phyloP scores from a whole-genome alignment of 2,797 vertebrate species.

The Chelon auratus region DNA sequence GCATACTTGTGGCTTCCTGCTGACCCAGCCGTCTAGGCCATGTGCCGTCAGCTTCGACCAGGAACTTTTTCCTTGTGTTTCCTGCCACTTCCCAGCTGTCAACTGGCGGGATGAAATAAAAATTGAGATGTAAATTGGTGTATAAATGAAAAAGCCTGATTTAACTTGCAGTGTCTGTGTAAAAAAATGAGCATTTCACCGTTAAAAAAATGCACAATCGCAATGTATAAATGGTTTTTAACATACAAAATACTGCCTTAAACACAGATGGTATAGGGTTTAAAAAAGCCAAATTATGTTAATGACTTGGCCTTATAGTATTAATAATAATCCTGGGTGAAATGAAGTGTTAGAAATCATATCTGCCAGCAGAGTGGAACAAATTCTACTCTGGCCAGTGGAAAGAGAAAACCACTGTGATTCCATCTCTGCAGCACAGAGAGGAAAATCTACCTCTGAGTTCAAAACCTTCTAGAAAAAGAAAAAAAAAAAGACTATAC shows the following conservation, averaged over 20 bases:
- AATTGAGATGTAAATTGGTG: neutral
- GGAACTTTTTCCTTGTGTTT: constrained; percentile 11
- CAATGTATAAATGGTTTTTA: neutral
- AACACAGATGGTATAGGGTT: neutral
- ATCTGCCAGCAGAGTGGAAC: constrained; percentile 69
- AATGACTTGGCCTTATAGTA: constrained; percentile 40
- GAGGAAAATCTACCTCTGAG: constrained; percentile 59
- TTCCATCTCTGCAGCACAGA: constrained; percentile 56
- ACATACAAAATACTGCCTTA: neutral
- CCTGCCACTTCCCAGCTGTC: constrained; percentile 31
- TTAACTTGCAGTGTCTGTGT: too few species aligned
- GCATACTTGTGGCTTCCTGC: constrained; percentile 50
- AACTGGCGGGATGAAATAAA: constrained; percentile 24
- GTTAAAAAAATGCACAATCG: neutral
- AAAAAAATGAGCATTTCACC: too few species aligned
- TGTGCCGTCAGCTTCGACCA: constrained; percentile 22
- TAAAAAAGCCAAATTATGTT: constrained; percentile 34
- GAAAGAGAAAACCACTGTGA: constrained; percentile 65
- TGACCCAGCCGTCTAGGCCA: constrained; percentile 39
- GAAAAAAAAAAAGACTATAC: constrained; percentile 8
- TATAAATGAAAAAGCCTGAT: too few species aligned
- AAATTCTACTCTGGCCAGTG: constrained; percentile 61
- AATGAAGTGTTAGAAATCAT: constrained; percentile 61
- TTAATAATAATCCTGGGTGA: constrained; percentile 49
- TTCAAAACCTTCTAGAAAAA: constrained; percentile 53